These are phyloP conservation scores for Sphenopsis melanotis DNA, from an alignment of 2,797 vertebrate genomes.

Conservation along the genomic window DNA sequence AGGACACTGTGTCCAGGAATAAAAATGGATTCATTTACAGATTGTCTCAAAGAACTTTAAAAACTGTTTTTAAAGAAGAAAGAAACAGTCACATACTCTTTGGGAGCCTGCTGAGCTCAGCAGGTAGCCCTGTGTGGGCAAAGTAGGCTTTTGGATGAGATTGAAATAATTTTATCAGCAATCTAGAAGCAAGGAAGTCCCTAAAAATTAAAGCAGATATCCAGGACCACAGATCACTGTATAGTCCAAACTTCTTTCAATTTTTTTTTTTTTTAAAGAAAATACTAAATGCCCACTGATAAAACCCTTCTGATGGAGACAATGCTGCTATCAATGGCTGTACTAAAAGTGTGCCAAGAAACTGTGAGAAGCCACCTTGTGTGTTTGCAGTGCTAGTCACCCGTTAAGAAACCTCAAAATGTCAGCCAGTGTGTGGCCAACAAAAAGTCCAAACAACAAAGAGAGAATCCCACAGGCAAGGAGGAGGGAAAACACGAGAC, in stretches of 20 bases:
- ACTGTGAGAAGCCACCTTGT: not conserved
- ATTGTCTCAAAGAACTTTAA: not conserved
- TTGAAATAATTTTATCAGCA: not conserved
- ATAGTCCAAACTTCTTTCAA: not conserved
- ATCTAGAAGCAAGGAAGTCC: not conserved
- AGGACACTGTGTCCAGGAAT: not conserved
- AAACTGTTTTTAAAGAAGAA: not conserved
- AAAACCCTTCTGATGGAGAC: not conserved
- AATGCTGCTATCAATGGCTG: not conserved
- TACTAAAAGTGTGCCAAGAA: constrained; percentile 4
- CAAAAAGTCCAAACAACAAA: not conserved
- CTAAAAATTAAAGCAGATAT: not conserved
- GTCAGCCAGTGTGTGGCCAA: not conserved
- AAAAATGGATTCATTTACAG: not conserved
- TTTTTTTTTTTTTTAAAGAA: not conserved
- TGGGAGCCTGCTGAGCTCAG: not conserved
- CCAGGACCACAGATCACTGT: not conserved
- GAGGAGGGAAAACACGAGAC: accelerated
- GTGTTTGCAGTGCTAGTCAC: not conserved
- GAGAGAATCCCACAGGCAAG: not conserved
- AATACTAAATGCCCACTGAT: not conserved
- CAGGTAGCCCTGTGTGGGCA: not conserved
- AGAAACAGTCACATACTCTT: not conserved
- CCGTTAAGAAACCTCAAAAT: not conserved
- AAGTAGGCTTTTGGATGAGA: not conserved